Evolutionary conservation across 1,140 invertebrate genomes (phyloP).

Genomic region (Metopolophium dirhodum): DNA sequence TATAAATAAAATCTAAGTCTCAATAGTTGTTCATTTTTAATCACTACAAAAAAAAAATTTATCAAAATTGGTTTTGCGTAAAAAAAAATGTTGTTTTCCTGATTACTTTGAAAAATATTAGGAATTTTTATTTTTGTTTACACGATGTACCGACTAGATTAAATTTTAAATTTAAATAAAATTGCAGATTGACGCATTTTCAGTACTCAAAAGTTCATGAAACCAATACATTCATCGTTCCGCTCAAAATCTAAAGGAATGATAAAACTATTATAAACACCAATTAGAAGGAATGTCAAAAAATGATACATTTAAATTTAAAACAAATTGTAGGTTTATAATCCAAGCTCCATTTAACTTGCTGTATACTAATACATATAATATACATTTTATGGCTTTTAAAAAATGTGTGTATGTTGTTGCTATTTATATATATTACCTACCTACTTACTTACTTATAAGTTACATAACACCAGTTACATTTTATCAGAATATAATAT

Average conservation of each 20-base stretch:
- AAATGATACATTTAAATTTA: background rate
- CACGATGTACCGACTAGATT: background rate
- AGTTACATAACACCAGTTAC: background rate
- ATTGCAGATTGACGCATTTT: background rate
- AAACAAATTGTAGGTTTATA: background rate
- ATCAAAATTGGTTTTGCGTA: too few relatives aligned
- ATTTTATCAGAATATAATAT: background rate
- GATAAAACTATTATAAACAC: background rate
- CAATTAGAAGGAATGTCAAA: background rate
- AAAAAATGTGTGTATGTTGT: background rate
- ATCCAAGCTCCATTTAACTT: background rate
- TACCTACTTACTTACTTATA: background rate
- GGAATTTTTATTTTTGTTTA: background rate
- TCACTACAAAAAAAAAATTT: background rate
- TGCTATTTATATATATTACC: background rate
- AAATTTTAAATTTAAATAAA: background rate
- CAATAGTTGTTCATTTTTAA: background rate
- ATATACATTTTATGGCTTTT: background rate
- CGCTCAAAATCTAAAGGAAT: background rate
- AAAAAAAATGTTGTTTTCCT: background rate
- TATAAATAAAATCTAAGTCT: background rate
- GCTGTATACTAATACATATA: background rate
- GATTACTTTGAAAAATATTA: background rate
- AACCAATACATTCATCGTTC: background rate
- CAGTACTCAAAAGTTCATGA: background rate